Evolutionary conservation across 2,888 invertebrate species (phyloP), one percentile per base, ranked within the genome.

Genomic region (Drosophila anomelani): DNA sequence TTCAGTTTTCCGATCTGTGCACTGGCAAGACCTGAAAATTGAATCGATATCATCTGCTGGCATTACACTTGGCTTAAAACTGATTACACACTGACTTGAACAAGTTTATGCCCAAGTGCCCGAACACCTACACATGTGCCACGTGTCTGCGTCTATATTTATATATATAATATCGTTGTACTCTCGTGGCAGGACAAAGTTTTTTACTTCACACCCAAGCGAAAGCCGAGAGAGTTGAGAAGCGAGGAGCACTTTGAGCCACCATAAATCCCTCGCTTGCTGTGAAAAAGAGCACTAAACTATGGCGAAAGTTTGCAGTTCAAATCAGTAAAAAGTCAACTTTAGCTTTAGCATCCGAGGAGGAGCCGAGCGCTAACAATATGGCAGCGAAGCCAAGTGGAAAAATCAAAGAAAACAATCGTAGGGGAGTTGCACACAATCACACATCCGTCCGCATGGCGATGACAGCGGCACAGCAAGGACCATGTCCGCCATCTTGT

Each of bases 51-150:
- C 72, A 70, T 47, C 70, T 70, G 60, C 44, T 47, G 70, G 70
- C 36, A 84, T 86, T 86, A 83, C 79, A 78, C 75, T 70, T 55
- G 79, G 75, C 81, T 84, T 81, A 84, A 68, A 81, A 81, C 79
- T 81, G 84, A 84, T 84, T 81, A 84, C 79, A 54, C 82, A 75
- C 82, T 80, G 74, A 75, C 80, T 74, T 63, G 63, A 32, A 55
- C 55, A 71, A 71, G 49, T 55, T 61, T 62, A 62, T 49, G 61
- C 54, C 51, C 47, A 68, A 68, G 67, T 68, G 67, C 47, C 66
- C 20, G 58, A 41, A 26, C 44, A 51, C 74, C 57, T 39, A 70
- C 74, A 60, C 34, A 58, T 47, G 56, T 46, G 41, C 43, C 39
- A 41, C 26, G 53, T 53, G 29, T 53, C 17, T 26, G 29, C 26